A percentile compares a stretch with the other conserved stretches of the same genome.
Evolutionary conservation across 2,888 invertebrate genomes (phyloP).

Genomic region (Cephonodes hylas): DNA sequence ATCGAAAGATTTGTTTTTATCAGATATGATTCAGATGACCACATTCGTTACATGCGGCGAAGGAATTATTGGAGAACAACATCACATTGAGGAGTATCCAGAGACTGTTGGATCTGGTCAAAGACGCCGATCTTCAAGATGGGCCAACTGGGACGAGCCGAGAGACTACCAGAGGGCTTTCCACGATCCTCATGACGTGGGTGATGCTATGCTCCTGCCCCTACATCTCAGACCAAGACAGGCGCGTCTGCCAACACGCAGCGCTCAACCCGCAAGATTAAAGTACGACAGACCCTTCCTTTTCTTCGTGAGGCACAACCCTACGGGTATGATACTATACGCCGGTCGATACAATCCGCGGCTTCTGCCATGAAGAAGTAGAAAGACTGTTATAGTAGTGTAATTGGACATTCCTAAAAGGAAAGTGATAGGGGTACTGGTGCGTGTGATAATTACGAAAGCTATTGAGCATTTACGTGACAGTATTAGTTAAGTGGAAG

Average conservation of each 20-base stretch:
- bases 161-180: constrained; percentile 85
- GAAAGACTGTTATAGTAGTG: constrained; percentile 77
- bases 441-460: constrained; percentile 68
- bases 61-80: constrained; percentile 85
- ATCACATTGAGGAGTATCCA: constrained; percentile 91
- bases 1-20: constrained; percentile 89
- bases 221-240: constrained; percentile 86
- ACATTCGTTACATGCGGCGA: constrained; percentile 93
- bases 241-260: constrained; percentile 85
- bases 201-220: constrained; percentile 81
- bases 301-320: constrained; percentile 94
- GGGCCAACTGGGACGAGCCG: constrained; percentile 78
- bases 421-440: constrained; percentile 73
- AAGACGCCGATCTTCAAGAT: constrained; percentile 67
- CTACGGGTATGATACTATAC: constrained; percentile 93
- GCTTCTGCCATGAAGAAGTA: constrained; percentile 84
- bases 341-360: constrained; percentile 94
- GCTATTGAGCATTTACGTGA: constrained; percentile 74
- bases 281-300: constrained; percentile 93
- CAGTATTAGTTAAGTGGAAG: constrained; percentile 71
- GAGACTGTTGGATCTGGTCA: constrained; percentile 78
- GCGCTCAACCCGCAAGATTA: constrained; percentile 84
- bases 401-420: constrained; percentile 69
- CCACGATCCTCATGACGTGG: constrained; percentile 83
- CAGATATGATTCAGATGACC: constrained; percentile 91